Percentiles rank a stretch among this genome's conserved stretches.
Conservation (phyloP, 1,140 invertebrate species). For the Aphaenogaster ashmeadi region DNA sequence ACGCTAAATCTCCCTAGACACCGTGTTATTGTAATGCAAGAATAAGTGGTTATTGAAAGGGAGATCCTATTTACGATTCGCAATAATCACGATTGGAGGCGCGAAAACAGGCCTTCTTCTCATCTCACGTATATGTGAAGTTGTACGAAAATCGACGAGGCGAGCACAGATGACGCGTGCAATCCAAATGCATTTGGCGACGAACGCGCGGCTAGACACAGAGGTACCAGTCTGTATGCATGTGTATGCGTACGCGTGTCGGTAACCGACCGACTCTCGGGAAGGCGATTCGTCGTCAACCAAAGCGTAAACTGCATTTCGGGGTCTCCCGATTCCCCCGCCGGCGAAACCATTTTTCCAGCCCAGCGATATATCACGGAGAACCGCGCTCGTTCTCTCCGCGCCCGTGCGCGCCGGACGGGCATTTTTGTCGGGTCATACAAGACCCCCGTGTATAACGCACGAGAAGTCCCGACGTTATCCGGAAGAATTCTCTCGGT, state of each 20-base stretch:
- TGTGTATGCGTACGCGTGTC: background rate
- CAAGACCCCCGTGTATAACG: constrained; percentile 61
- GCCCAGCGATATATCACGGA: constrained; percentile 70
- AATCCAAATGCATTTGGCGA: constrained; percentile 63
- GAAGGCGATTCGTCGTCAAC: constrained; percentile 74
- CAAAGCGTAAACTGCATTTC: constrained; percentile 78
- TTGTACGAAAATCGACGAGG: constrained; percentile 20
- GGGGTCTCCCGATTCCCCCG: constrained; percentile 58
- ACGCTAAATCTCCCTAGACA: background rate
- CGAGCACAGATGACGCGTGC: constrained; percentile 28
- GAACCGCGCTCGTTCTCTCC: constrained; percentile 59
- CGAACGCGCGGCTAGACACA: constrained; percentile 54
- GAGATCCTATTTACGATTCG: background rate
- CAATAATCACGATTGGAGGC: constrained; percentile 10
- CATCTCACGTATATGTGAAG: background rate
- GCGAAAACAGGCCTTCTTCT: background rate
- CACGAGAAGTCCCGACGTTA: constrained; percentile 49
- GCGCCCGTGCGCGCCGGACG: constrained; percentile 55
- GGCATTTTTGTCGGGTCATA: constrained; percentile 66
- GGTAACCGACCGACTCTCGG: constrained; percentile 55
- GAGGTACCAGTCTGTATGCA: background rate
- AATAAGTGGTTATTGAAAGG: background rate
- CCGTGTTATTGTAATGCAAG: background rate
- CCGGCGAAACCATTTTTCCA: constrained; percentile 73
- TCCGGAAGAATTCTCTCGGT: constrained; percentile 50